These are phyloP conservation scores for Bagarius yarrelli DNA, from an alignment of 2,113 vertebrate species.

Conservation along the genomic window DNA sequence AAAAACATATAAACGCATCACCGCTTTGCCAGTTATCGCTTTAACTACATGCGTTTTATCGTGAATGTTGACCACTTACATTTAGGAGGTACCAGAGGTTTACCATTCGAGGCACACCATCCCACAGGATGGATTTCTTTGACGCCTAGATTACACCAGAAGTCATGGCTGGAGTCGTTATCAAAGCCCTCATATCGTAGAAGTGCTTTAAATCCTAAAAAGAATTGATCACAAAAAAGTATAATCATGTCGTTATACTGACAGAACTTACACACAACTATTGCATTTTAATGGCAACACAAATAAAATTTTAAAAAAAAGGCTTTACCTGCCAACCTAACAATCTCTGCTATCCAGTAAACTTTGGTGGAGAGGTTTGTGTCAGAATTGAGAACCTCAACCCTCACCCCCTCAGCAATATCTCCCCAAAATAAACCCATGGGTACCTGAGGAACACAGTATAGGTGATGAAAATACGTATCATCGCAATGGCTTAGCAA, in stretches of 20 bases:
- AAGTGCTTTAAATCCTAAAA: conserved; percentile 90
- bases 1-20: neutral
- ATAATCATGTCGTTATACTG: neutral
- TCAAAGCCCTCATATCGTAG: conserved; percentile 97
- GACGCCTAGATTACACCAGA: conserved; percentile 92
- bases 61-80: conserved; percentile 69
- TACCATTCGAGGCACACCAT: conserved; percentile 94
- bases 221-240: neutral
- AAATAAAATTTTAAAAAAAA: neutral
- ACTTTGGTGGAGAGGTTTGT: conserved; percentile 88
- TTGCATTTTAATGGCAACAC: neutral
- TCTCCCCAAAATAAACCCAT: conserved; percentile 88
- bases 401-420: conserved; percentile 84
- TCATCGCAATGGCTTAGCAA: too few relatives aligned
- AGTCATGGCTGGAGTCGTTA: conserved; percentile 89
- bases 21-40: neutral
- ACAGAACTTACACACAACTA: neutral
- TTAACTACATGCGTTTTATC: neutral
- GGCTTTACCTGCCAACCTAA: conserved; percentile 87
- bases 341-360: conserved; percentile 92
- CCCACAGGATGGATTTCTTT: conserved; percentile 95
- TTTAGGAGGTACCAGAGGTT: conserved; percentile 94
- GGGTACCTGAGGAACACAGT: conserved; percentile 72
- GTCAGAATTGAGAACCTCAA: conserved; percentile 93
- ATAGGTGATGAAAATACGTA: neutral